Evolutionary conservation across 2,113 vertebrate genomes (phyloP).

Genomic region (Epinephelus lanceolatus): DNA sequence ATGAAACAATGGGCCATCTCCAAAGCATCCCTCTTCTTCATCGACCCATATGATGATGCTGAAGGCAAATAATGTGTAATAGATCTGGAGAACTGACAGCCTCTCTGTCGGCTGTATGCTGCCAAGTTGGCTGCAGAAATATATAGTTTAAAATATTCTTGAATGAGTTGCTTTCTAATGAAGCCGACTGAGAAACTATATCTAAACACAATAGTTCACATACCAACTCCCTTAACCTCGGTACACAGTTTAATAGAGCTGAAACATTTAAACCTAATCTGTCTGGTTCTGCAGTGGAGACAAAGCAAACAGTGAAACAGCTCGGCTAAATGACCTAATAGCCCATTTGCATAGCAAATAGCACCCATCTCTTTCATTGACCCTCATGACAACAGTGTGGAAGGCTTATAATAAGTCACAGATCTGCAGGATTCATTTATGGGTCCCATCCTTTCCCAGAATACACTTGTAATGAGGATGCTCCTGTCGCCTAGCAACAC

Average conservation of each 20-base stretch:
- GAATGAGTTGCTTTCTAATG: neutral
- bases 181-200: neutral
- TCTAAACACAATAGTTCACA: neutral
- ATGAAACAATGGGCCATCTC: neutral
- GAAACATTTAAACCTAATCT: neutral
- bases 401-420: constrained; percentile 48
- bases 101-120: neutral
- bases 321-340: constrained; percentile 5
- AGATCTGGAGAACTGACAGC: neutral
- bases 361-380: constrained; percentile 34
- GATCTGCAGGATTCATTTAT: constrained; percentile 58
- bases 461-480: constrained; percentile 60
- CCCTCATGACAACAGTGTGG: constrained; percentile 25
- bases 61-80: neutral
- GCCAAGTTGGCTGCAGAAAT: neutral
- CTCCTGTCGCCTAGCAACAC: constrained; percentile 80
- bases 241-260: neutral
- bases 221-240: neutral
- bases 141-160: neutral
- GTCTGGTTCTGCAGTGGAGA: constrained; percentile 20
- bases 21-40: neutral
- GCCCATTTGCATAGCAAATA: constrained; percentile 26
- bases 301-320: constrained; percentile 38
- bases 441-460: constrained; percentile 62
- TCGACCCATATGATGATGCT: neutral